phyloP scores from a whole-genome alignment of 2,113 vertebrate species.

The Salvelinus fontinalis region DNA sequence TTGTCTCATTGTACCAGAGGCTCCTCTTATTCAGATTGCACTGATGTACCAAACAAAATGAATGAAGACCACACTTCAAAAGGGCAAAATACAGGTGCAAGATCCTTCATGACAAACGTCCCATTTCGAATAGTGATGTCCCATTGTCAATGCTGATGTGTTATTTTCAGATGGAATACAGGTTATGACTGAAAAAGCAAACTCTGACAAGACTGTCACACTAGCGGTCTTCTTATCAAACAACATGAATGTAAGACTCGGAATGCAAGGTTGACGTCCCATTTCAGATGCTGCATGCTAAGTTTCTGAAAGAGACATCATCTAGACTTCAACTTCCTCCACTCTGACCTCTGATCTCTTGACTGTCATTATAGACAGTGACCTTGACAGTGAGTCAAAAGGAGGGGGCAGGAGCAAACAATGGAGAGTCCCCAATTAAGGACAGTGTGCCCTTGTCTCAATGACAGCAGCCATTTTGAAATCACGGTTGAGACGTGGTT shows the following conservation, averaged over 20 bases:
- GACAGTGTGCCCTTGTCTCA: constrained; percentile 15
- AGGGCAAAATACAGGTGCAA: background rate
- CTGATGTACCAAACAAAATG: background rate
- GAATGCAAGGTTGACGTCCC: background rate
- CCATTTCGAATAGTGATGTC: background rate
- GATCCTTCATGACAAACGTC: background rate
- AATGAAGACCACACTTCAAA: background rate
- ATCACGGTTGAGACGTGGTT: background rate
- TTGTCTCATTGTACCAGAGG: background rate
- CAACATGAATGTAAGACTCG: background rate
- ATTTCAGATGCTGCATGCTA: constrained; percentile 3
- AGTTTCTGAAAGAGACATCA: constrained; percentile 8
- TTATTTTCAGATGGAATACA: background rate
- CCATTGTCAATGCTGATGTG: background rate
- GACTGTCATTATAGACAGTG: constrained; percentile 42
- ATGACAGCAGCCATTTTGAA: background rate
- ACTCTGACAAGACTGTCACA: background rate
- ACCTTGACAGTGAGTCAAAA: constrained; percentile 34
- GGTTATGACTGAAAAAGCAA: background rate
- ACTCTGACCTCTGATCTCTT: constrained; percentile 40
- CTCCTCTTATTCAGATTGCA: background rate
- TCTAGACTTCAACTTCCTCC: constrained; percentile 40
- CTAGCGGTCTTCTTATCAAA: background rate
- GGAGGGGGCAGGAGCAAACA: constrained; percentile 12
- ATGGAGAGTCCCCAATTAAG: constrained; percentile 42